Evolutionary conservation across 2,113 vertebrate genomes (phyloP).

Genomic region (Heterotis niloticus): DNA sequence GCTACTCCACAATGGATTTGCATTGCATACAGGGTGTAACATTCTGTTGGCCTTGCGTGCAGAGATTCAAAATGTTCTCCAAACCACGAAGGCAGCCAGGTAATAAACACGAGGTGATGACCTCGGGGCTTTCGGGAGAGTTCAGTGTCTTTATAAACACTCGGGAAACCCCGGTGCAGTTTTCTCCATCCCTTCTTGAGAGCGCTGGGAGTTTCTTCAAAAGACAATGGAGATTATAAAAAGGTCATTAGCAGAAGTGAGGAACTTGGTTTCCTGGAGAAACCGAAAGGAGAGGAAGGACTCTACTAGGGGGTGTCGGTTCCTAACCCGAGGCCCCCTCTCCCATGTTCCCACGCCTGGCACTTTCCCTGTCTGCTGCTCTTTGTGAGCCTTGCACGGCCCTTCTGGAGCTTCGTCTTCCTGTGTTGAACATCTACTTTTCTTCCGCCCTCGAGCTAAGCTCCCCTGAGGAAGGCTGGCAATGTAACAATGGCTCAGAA

Average conservation of each 20-base stretch:
- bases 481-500: slow-evolving; percentile 10
- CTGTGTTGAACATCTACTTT: background rate
- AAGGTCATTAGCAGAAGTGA: background rate
- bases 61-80: too few species aligned
- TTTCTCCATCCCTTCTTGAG: too few species aligned
- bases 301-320: background rate
- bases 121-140: too few species aligned
- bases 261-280: background rate
- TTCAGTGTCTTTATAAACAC: too few species aligned
- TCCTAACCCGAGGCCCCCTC: background rate
- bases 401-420: background rate
- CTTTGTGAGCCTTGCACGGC: background rate
- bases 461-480: background rate
- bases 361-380: background rate
- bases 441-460: slow-evolving; percentile 11
- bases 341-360: background rate
- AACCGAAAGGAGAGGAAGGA: background rate
- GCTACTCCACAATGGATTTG: too few species aligned
- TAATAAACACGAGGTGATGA: too few species aligned
- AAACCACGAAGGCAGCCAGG: too few species aligned
- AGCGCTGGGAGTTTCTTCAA: too few species aligned
- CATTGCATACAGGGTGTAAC: too few species aligned
- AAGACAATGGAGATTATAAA: background rate
- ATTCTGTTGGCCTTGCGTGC: too few species aligned
- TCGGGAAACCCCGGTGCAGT: too few species aligned